Percentiles rank a stretch among this genome's conserved stretches.
These are phyloP conservation scores for Piprites chloris DNA, from an alignment of 2,113 vertebrate species.

Conservation along the genomic window DNA sequence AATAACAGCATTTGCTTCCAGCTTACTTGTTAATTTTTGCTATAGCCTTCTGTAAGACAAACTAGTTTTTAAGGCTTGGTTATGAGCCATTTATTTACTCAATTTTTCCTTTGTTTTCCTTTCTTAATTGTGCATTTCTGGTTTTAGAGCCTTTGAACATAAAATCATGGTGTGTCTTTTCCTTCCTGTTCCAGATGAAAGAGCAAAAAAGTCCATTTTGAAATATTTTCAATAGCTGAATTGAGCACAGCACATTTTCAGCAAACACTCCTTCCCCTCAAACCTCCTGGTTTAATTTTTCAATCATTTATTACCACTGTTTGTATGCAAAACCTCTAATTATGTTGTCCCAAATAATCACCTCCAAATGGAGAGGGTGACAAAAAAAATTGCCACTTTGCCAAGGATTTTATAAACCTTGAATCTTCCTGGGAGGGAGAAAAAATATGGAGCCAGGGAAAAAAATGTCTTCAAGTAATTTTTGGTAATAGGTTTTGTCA, in stretches of 20 bases:
- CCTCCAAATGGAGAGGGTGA: neutral
- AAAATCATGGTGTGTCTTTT: accelerated
- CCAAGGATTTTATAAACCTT: neutral
- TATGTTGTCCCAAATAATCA: neutral
- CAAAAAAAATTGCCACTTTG: neutral
- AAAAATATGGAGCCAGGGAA: neutral
- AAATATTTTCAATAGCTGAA: neutral
- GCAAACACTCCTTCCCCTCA: neutral
- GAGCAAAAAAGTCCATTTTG: neutral
- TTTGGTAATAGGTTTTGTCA: neutral
- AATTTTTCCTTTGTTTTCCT: neutral
- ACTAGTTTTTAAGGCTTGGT: neutral
- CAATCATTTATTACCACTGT: neutral
- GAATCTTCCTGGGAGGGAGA: neutral
- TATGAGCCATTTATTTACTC: neutral
- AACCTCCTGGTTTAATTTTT: neutral
- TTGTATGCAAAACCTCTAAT: neutral
- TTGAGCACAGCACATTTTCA: neutral
- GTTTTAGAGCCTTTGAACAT: neutral
- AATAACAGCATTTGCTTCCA: neutral
- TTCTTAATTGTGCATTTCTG: neutral
- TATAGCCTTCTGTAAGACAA: neutral
- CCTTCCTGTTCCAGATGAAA: neutral
- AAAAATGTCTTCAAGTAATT: neutral
- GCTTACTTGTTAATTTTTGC: neutral